Percentiles rank a stretch among this genome's conserved stretches.
Evolutionary conservation across 2,113 vertebrate genomes (phyloP).

Genomic region (Mesembrinibis cayennensis): DNA sequence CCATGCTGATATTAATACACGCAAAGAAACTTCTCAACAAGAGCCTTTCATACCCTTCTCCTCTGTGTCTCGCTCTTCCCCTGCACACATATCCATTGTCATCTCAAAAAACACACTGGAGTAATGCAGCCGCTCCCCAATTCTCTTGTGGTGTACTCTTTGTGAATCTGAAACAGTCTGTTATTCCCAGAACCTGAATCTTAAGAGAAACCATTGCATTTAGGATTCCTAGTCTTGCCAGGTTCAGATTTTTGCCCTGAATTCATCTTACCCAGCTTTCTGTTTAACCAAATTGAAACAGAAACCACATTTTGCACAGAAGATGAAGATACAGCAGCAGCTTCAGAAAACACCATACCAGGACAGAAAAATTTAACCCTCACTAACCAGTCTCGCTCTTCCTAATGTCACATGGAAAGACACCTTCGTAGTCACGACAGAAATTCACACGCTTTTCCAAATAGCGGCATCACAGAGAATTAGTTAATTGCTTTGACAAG

Average conservation of each 20-base stretch:
- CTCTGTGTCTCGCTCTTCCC: neutral
- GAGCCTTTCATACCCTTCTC: neutral
- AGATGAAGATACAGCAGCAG: neutral
- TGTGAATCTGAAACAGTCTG: conserved; percentile 48
- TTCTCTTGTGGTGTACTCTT: conserved; percentile 23
- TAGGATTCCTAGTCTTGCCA: conserved; percentile 22
- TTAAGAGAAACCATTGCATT: conserved; percentile 61
- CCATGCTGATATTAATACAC: neutral
- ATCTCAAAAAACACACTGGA: conserved; percentile 38
- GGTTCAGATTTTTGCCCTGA: neutral
- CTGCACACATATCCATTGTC: fast-evolving
- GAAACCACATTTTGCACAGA: neutral
- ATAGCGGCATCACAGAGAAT: neutral
- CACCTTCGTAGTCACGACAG: neutral
- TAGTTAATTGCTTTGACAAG: neutral
- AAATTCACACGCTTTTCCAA: neutral
- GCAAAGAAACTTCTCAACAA: neutral
- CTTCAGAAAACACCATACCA: conserved; percentile 27
- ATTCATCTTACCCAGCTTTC: conserved; percentile 1
- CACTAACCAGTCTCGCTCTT: neutral
- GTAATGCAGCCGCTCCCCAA: conserved; percentile 47
- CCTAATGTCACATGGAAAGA: neutral
- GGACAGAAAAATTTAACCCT: neutral
- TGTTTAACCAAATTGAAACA: conserved; percentile 34
- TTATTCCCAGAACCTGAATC: conserved; percentile 54